A percentile compares a stretch with the other conserved stretches of the same genome.
Conservation (phyloP, 2,797 vertebrate genomes). For the Pelobates cultripes region DNA sequence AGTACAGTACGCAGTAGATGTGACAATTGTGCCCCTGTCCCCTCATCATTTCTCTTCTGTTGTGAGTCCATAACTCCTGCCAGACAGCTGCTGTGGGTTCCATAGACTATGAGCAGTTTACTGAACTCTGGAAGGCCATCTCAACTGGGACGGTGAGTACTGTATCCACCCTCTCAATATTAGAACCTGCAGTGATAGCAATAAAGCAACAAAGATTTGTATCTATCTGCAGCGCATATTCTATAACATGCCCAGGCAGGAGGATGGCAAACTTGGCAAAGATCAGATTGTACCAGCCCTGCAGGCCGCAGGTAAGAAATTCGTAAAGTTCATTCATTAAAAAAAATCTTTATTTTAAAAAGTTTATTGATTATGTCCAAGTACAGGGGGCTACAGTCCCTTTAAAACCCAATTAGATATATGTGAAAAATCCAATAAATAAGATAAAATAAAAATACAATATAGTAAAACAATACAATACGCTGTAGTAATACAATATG, state of each 20-base stretch:
- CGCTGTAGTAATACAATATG: no score
- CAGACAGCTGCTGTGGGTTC: slow-evolving; percentile 71
- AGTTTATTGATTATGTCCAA: no score
- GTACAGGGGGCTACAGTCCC: no score
- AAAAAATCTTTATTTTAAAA: no score
- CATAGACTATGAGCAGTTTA: slow-evolving; percentile 69
- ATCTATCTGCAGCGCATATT: slow-evolving; percentile 30
- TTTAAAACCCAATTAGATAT: no score
- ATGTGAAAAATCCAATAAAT: no score
- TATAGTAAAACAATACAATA: no score
- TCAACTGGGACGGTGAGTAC: slow-evolving; percentile 72
- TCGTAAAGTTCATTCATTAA: no score
- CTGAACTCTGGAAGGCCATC: slow-evolving; percentile 75
- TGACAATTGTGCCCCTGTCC: no score
- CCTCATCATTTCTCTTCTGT: background rate
- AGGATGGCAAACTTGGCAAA: slow-evolving; percentile 1
- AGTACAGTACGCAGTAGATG: no score
- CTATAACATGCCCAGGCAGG: background rate
- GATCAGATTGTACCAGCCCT: slow-evolving; percentile 61
- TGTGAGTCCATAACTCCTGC: slow-evolving; percentile 38
- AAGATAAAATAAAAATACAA: no score
- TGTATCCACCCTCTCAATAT: background rate
- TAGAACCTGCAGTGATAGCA: background rate
- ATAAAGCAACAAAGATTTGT: background rate
- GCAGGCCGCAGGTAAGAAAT: slow-evolving; percentile 39